These are phyloP conservation scores for Nomada lathburiana DNA, from an alignment of 2,888 invertebrate species.

Conservation along the genomic window DNA sequence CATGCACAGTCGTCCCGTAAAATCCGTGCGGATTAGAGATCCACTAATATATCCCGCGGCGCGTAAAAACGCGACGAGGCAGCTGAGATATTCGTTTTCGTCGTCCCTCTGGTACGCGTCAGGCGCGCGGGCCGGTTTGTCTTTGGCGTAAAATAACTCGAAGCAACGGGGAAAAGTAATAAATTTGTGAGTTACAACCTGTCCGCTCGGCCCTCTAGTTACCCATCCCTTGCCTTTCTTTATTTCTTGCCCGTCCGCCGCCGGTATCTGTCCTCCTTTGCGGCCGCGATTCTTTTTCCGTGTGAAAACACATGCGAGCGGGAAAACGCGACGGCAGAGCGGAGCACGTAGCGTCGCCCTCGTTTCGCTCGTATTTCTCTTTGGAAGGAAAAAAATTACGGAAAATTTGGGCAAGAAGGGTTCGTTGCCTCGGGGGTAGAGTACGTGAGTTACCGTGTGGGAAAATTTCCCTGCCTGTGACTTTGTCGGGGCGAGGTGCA, in stretches of 20 bases:
- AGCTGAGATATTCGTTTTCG: slow-evolving; percentile 81
- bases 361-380: slow-evolving; percentile 7
- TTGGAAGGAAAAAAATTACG: slow-evolving; percentile 8
- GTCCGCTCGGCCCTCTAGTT: slow-evolving; percentile 60
- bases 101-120: slow-evolving; percentile 37
- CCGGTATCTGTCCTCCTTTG: slow-evolving; percentile 7
- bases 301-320: slow-evolving; percentile 60
- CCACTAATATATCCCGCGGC: slow-evolving; percentile 82
- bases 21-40: slow-evolving; percentile 81
- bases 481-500: too few species aligned
- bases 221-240: slow-evolving; percentile 46
- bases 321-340: slow-evolving; percentile 46
- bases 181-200: slow-evolving; percentile 79
- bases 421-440: too few species aligned
- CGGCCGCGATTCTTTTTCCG: slow-evolving; percentile 17
- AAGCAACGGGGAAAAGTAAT: slow-evolving; percentile 78
- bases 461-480: not conserved
- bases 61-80: slow-evolving; percentile 81
- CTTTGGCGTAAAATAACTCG: slow-evolving; percentile 81
- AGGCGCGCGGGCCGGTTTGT: slow-evolving; percentile 71
- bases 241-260: slow-evolving; percentile 29
- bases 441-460: not conserved
- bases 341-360: not conserved
- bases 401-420: slow-evolving; percentile 2
- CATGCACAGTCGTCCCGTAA: slow-evolving; percentile 79